Evolutionary conservation across 2,888 invertebrate species (phyloP).

Genomic region (Agonopterix heracliana): DNA sequence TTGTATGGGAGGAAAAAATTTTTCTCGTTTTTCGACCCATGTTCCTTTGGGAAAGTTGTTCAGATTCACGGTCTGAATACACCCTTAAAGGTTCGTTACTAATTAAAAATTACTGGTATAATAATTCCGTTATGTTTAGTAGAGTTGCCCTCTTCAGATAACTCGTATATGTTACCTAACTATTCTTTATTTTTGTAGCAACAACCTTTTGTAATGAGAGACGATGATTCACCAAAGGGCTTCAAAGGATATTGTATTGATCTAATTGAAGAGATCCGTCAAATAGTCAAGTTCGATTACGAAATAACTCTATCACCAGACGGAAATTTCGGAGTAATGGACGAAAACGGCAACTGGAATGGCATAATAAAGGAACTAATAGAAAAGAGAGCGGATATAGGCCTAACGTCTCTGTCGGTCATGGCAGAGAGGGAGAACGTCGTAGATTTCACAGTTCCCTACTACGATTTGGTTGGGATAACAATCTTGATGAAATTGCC

Average conservation of each 20-base stretch:
- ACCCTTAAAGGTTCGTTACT: too few species aligned
- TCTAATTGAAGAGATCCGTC: conserved; percentile 90
- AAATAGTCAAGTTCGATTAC: conserved; percentile 92
- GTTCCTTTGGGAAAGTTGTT: too few species aligned
- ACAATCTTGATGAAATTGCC: conserved; percentile 97
- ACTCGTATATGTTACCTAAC: too few species aligned
- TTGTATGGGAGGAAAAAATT: too few species aligned
- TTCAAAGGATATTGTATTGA: conserved; percentile 96
- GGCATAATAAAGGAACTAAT: conserved; percentile 88
- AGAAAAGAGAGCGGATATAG: conserved; percentile 94
- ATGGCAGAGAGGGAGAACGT: conserved; percentile 98
- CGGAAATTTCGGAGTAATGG: conserved; percentile 91
- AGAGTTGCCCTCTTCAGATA: too few species aligned
- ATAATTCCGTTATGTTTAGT: too few species aligned
- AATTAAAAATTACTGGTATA: too few species aligned
- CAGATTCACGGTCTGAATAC: too few species aligned
- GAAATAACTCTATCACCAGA: conserved; percentile 89
- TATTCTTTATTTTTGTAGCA: conserved; percentile 64
- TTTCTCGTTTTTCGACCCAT: too few species aligned
- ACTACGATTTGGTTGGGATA: conserved; percentile 97
- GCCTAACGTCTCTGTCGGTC: conserved; percentile 93
- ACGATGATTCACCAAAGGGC: conserved; percentile 79
- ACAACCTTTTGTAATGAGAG: conserved; percentile 88
- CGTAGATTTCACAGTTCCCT: conserved; percentile 98
- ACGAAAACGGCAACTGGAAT: conserved; percentile 90